These are phyloP conservation scores for Podocnemis expansa DNA, from an alignment of 2,113 vertebrate species.

Conservation along the genomic window DNA sequence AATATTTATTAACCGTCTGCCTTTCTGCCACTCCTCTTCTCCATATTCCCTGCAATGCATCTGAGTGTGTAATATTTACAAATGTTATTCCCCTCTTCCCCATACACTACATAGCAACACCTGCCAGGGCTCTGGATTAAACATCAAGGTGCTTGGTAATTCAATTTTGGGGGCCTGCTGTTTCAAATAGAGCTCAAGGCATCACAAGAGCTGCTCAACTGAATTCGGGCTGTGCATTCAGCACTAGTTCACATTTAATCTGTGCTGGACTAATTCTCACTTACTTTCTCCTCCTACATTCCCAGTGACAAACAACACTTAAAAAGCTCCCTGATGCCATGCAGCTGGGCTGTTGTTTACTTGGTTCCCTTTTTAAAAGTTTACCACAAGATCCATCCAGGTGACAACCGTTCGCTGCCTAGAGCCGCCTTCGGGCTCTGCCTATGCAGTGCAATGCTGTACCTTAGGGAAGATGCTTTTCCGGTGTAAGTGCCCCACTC, in stretches of 20 bases:
- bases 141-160: slow-evolving; percentile 28
- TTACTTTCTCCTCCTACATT: background rate
- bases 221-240: slow-evolving; percentile 26
- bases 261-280: background rate
- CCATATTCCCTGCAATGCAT: slow-evolving; percentile 63
- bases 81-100: slow-evolving; percentile 38
- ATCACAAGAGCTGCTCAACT: background rate
- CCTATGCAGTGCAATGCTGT: accelerated
- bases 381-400: background rate
- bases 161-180: slow-evolving; percentile 39
- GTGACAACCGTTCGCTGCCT: background rate
- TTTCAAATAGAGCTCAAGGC: slow-evolving; percentile 36
- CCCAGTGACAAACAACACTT: background rate
- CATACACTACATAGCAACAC: background rate
- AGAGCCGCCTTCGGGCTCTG: background rate
- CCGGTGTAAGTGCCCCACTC: slow-evolving; percentile 67
- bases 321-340: background rate
- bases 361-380: background rate
- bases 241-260: slow-evolving; percentile 11
- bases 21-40: slow-evolving; percentile 63
- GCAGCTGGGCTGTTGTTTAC: background rate
- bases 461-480: background rate
- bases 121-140: background rate
- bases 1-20: slow-evolving; percentile 72
- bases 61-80: slow-evolving; percentile 51